phyloP scores from a whole-genome alignment of 2,797 vertebrate species.

The Pseudochaenichthys georgianus region DNA sequence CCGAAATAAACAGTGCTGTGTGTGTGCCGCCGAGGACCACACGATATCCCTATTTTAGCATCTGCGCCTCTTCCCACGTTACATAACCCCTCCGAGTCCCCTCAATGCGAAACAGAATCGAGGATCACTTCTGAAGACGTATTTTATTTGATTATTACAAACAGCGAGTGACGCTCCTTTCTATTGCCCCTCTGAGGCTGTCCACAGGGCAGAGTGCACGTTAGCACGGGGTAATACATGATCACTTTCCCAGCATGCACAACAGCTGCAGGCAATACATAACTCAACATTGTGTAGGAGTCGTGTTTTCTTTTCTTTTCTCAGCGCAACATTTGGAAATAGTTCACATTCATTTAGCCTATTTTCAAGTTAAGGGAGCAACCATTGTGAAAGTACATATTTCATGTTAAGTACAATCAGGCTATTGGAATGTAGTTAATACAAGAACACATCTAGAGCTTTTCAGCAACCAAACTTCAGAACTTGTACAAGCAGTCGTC shows the following conservation, averaged over 20 bases:
- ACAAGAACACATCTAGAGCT: background rate
- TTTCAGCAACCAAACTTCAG: background rate
- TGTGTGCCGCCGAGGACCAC: background rate
- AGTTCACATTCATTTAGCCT: slow-evolving; percentile 1
- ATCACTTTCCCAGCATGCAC: background rate
- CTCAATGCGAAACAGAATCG: slow-evolving; percentile 27
- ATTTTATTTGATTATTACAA: background rate
- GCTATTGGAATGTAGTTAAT: background rate
- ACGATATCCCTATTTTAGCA: slow-evolving; percentile 36
- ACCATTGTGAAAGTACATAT: background rate
- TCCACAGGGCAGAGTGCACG: background rate
- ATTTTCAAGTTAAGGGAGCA: background rate
- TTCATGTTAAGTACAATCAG: background rate
- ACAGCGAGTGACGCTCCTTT: background rate
- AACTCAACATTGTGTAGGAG: background rate
- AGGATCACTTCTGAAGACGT: slow-evolving; percentile 15
- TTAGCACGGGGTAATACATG: slow-evolving; percentile 20
- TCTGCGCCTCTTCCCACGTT: slow-evolving; percentile 27
- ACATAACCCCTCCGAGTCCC: slow-evolving; percentile 19
- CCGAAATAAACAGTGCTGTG: slow-evolving; percentile 24
- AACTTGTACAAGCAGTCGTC: background rate
- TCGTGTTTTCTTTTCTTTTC: slow-evolving; percentile 25
- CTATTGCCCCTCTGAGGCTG: background rate
- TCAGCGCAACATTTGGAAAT: slow-evolving; percentile 26
- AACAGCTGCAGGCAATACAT: slow-evolving; percentile 68